Percentiles rank a stretch among this genome's conserved stretches.
phyloP scores from a whole-genome alignment of 2,797 vertebrate genomes.

The Lerista edwardsae region DNA sequence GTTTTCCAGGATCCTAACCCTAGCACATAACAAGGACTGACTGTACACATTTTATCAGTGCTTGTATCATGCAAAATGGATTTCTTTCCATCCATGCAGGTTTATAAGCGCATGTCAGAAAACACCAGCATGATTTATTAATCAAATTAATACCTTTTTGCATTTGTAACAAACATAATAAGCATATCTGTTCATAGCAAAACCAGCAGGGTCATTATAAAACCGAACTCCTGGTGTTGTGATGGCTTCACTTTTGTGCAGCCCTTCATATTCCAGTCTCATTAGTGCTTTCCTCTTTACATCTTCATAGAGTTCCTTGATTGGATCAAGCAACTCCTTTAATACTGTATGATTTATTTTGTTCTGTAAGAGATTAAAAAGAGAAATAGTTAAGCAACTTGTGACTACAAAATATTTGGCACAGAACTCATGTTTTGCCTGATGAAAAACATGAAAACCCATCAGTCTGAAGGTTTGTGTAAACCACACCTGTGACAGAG shows the following conservation, averaged over 20 bases:
- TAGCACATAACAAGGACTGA: no score
- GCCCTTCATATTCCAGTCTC: constrained; percentile 96
- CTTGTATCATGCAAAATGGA: no score
- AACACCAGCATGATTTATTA: not conserved
- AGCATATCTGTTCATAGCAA: constrained; percentile 98
- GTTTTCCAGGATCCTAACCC: no score
- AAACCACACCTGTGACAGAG: not conserved
- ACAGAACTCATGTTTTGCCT: not conserved
- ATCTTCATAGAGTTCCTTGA: constrained; percentile 98
- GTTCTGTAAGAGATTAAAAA: constrained; percentile 82
- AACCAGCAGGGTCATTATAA: constrained; percentile 97
- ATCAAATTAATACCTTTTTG: constrained; percentile 88
- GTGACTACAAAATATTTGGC: not conserved
- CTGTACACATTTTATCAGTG: no score
- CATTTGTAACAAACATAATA: constrained; percentile 99
- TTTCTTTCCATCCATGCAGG: no score
- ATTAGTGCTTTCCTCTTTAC: constrained; percentile 97
- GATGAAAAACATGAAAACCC: not conserved
- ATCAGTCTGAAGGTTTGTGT: not conserved
- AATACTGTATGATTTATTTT: constrained; percentile 98
- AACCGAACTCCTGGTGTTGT: constrained; percentile 97
- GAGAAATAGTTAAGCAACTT: constrained; percentile 1
- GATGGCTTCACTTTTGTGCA: constrained; percentile 99
- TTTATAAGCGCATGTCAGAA: not conserved
- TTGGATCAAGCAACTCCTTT: constrained; percentile 97